Evolutionary conservation across 2,888 invertebrate species (phyloP).

Genomic region (Pheosia tremula): DNA sequence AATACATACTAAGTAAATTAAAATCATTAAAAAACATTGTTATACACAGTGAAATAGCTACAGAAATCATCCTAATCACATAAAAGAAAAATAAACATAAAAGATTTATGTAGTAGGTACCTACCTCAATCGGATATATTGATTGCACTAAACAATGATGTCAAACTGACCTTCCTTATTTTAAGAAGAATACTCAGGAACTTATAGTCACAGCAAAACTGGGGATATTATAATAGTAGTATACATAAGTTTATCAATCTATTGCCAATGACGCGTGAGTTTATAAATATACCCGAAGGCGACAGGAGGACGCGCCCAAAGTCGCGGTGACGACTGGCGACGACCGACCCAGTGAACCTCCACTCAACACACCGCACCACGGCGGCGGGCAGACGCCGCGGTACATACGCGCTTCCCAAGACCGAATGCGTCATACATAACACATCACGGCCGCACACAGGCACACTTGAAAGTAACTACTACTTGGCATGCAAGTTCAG

Average conservation of each 20-base stretch:
- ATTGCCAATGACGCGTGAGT: conserved; percentile 70
- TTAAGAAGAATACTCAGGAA: conserved; percentile 12
- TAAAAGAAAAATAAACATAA: not conserved
- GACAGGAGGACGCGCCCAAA: conserved; percentile 78
- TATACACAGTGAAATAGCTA: too few relatives aligned
- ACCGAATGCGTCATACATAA: conserved; percentile 70
- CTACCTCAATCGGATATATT: not conserved
- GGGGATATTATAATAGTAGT: conserved; percentile 35
- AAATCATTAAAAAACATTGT: too few relatives aligned
- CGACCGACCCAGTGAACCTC: conserved; percentile 58
- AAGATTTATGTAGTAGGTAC: not conserved
- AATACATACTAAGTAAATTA: too few relatives aligned
- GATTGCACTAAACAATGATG: conserved; percentile 14
- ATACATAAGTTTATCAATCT: conserved; percentile 65
- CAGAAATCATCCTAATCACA: not conserved
- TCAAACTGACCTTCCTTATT: conserved; percentile 16
- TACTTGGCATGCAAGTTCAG: conserved; percentile 66
- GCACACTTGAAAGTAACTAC: conserved; percentile 50
- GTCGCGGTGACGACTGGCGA: conserved; percentile 67
- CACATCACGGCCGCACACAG: conserved; percentile 61
- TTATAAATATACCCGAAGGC: conserved; percentile 76
- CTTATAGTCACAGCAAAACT: conserved; percentile 21
- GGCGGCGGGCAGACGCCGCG: conserved; percentile 65
- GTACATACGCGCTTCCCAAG: conserved; percentile 60
- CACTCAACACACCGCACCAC: conserved; percentile 48